Evolutionary conservation across 2,797 vertebrate genomes (phyloP).

Genomic region (Xenopus petersii): DNA sequence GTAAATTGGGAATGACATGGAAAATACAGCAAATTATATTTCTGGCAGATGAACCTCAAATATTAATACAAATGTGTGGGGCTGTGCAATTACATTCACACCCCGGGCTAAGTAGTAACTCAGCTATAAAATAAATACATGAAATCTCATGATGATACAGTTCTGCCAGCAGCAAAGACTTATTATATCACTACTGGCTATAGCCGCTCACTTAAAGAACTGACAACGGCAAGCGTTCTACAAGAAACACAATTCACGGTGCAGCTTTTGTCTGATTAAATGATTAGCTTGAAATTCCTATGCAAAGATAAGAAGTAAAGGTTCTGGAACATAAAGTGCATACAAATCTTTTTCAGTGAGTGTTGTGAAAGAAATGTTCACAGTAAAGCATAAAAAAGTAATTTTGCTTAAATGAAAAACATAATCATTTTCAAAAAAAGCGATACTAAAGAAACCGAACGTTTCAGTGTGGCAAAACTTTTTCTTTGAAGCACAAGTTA

Average conservation of each 20-base stretch:
- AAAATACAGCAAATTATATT: background rate
- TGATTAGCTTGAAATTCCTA: background rate
- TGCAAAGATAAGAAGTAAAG: background rate
- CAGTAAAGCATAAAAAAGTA: conserved; percentile 4
- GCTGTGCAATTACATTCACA: background rate
- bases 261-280: background rate
- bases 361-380: conserved; percentile 3
- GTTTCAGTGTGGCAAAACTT: background rate
- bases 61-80: background rate
- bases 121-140: background rate
- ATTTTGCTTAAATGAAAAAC: conserved; percentile 15
- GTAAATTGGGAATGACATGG: background rate
- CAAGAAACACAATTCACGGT: background rate
- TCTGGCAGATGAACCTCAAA: background rate
- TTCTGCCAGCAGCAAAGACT: background rate
- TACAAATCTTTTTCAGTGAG: background rate
- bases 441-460: background rate
- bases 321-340: background rate
- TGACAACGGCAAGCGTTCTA: background rate
- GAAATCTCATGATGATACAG: conserved; percentile 2
- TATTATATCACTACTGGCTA: background rate
- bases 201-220: background rate
- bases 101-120: background rate
- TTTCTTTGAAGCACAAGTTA: conserved; percentile 1
- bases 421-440: background rate